Evolutionary conservation across 1,140 invertebrate species (phyloP).

Genomic region (Magallana ariakensis): DNA sequence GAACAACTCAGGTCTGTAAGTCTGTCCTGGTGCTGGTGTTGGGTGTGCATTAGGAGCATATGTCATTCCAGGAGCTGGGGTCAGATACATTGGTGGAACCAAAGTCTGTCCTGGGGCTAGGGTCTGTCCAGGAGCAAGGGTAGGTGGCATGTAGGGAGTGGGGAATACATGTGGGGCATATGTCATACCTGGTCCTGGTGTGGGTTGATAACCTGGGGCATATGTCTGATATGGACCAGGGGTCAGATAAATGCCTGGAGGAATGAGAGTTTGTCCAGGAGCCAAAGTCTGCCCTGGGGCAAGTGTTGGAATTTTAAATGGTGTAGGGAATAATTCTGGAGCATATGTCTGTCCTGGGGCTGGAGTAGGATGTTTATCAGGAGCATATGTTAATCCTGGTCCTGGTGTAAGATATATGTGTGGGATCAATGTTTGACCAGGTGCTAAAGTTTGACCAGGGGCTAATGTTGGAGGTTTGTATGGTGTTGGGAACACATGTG

Average conservation of each 20-base stretch:
- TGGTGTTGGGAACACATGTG: conserved; percentile 54
- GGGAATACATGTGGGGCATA: conserved; percentile 49
- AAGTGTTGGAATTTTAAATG: conserved; percentile 55
- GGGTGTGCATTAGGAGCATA: conserved; percentile 23
- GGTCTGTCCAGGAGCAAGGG: conserved; percentile 51
- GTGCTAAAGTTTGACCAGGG: conserved; percentile 55
- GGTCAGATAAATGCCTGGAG: conserved; percentile 55
- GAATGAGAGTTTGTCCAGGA: conserved; percentile 58
- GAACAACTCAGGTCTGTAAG: conserved; percentile 55
- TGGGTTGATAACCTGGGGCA: conserved; percentile 42
- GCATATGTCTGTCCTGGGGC: conserved; percentile 65
- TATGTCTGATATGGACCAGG: conserved; percentile 49
- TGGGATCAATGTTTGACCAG: conserved; percentile 44
- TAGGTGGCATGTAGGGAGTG: conserved; percentile 50
- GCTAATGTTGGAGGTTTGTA: conserved; percentile 43
- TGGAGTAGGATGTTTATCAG: conserved; percentile 53
- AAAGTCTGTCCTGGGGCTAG: conserved; percentile 47
- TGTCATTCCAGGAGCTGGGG: conserved; percentile 36
- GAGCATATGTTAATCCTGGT: conserved; percentile 57
- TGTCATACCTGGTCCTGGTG: conserved; percentile 50
- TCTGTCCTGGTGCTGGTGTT: background rate
- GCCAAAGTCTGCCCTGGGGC: conserved; percentile 59
- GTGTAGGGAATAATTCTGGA: conserved; percentile 57
- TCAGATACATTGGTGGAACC: conserved; percentile 40
- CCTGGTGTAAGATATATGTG: conserved; percentile 52